Conservation (phyloP, 1,140 invertebrate species). For the Trichomalopsis sarcophagae region DNA sequence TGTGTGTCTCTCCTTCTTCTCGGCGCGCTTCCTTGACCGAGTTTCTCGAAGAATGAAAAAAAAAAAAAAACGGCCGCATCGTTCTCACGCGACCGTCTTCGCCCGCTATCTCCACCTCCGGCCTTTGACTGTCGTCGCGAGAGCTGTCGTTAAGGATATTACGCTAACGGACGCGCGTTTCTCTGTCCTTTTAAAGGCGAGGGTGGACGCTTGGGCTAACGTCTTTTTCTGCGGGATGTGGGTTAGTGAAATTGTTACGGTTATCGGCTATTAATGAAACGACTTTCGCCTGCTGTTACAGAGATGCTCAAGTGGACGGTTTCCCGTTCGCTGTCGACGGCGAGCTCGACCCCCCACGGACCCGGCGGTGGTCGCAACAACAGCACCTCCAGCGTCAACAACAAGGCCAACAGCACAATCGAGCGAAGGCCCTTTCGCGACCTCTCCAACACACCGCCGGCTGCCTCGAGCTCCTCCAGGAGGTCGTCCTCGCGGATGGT, state of each 20-base stretch:
- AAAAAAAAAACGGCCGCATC: neutral
- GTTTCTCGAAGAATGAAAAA: slow-evolving; percentile 7
- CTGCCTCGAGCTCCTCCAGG: slow-evolving; percentile 53
- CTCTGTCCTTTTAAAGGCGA: neutral
- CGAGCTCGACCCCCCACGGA: slow-evolving; percentile 69
- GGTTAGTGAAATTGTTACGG: neutral
- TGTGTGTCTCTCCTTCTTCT: too few species aligned
- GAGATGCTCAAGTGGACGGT: slow-evolving; percentile 74
- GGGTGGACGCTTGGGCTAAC: slow-evolving; percentile 1
- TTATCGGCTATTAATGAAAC: neutral
- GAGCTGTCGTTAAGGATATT: neutral
- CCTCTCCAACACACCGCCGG: slow-evolving; percentile 71
- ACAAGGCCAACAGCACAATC: slow-evolving; percentile 28
- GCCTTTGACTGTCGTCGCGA: neutral
- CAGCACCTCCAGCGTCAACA: slow-evolving; percentile 54
- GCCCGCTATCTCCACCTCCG: neutral
- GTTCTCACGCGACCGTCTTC: neutral
- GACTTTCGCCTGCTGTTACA: slow-evolving; percentile 50
- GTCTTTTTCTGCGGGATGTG: neutral
- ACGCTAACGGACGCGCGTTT: neutral
- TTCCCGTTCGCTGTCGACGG: slow-evolving; percentile 71
- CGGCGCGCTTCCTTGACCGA: slow-evolving; percentile 35
- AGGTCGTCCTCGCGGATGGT: slow-evolving; percentile 23
- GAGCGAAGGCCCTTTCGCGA: slow-evolving; percentile 69
- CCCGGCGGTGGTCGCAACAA: slow-evolving; percentile 62